Percentiles rank a stretch among this genome's conserved stretches.
Conservation (phyloP, 2,797 vertebrate species). For the Knipowitschia caucasica region DNA sequence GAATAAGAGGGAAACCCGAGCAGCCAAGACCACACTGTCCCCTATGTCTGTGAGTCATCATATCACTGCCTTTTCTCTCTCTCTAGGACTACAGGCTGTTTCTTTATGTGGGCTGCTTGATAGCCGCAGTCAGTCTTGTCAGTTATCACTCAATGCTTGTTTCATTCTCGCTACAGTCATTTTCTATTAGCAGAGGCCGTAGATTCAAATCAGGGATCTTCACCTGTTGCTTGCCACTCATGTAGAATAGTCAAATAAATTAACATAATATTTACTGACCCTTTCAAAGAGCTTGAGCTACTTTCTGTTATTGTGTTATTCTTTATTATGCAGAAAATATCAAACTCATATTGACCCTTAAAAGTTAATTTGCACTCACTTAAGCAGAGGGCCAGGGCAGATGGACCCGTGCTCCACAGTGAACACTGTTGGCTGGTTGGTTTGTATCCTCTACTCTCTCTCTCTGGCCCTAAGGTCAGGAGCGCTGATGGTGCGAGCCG, state of each 20-base stretch:
- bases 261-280: constrained; percentile 51
- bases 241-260: constrained; percentile 60
- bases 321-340: constrained; percentile 62
- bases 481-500: constrained; percentile 47
- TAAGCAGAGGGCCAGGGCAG: constrained; percentile 54
- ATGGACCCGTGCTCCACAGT: constrained; percentile 41
- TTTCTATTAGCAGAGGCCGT: constrained; percentile 46
- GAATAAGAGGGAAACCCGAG: constrained; percentile 47
- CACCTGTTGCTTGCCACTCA: constrained; percentile 65
- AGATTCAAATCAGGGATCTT: constrained; percentile 47
- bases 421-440: constrained; percentile 40
- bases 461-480: constrained; percentile 64
- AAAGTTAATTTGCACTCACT: constrained; percentile 72
- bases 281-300: constrained; percentile 52
- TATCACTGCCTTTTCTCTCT: constrained; percentile 38
- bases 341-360: constrained; percentile 67
- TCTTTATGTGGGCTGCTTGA: constrained; percentile 55
- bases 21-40: constrained; percentile 38
- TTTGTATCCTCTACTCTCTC: constrained; percentile 37
- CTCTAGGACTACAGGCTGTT: constrained; percentile 52
- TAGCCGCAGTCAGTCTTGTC: constrained; percentile 56
- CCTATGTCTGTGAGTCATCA: constrained; percentile 58
- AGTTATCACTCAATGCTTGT: constrained; percentile 48
- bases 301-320: constrained; percentile 62
- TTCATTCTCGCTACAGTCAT: constrained; percentile 27